Evolutionary conservation across 2,113 vertebrate species (phyloP).

Genomic region (Plectropomus leopardus): DNA sequence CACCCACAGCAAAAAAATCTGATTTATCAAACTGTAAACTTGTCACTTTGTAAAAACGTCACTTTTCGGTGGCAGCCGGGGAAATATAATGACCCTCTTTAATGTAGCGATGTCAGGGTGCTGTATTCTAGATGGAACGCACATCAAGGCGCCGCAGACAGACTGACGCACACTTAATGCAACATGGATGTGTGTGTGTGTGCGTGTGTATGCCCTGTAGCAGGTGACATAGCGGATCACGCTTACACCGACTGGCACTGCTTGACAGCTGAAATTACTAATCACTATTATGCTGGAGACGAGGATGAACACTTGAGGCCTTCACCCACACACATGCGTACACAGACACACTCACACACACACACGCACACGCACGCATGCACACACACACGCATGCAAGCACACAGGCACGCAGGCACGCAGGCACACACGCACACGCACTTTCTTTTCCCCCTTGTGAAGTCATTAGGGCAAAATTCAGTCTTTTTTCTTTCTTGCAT

Average conservation of each 20-base stretch:
- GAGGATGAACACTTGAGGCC: slow-evolving; percentile 57
- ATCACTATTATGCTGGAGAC: slow-evolving; percentile 65
- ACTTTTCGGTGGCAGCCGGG: slow-evolving; percentile 81
- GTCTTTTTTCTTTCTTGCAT: slow-evolving; percentile 28
- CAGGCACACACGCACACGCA: slow-evolving; percentile 38
- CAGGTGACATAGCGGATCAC: slow-evolving; percentile 74
- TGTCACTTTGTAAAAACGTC: slow-evolving; percentile 89
- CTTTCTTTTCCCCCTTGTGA: slow-evolving; percentile 4
- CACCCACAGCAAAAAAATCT: slow-evolving; percentile 71
- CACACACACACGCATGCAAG: too few species aligned
- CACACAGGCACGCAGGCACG: too few species aligned
- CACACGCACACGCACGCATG: too few species aligned
- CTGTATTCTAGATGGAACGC: slow-evolving; percentile 78
- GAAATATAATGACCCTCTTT: slow-evolving; percentile 87
- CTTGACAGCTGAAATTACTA: slow-evolving; percentile 75
- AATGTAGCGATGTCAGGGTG: slow-evolving; percentile 84
- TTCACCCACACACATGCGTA: slow-evolving; percentile 37
- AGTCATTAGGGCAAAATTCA: slow-evolving; percentile 52
- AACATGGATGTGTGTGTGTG: slow-evolving; percentile 45
- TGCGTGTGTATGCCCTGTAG: slow-evolving; percentile 41
- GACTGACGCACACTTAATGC: slow-evolving; percentile 64
- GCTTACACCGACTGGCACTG: slow-evolving; percentile 49
- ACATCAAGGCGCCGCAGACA: slow-evolving; percentile 74
- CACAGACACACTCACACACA: neutral
- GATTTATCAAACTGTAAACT: slow-evolving; percentile 89